Evolutionary conservation across 2,888 invertebrate genomes (phyloP), one percentile per base, ranked within the genome.

Genomic region (Anticlea derivata): DNA sequence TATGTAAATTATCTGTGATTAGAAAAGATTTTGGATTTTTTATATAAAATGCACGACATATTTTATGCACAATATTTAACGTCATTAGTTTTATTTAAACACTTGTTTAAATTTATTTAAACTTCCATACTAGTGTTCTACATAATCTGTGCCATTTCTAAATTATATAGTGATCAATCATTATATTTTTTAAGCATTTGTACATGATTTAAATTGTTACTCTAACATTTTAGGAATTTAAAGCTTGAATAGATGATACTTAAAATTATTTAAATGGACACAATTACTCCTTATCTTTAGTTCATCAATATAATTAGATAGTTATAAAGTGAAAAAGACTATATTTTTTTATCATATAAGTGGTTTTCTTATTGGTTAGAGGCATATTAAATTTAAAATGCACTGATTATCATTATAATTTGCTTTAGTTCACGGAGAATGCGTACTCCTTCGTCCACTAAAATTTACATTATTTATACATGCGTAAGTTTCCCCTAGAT

Each of bases 101-200:
- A 38, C 10, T 49, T 33, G 38, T 47, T 41, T 35, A 11, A 45
- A 27, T 22, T 48, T 49, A 35, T 35, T 44, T 30, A 40, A 47
- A 48, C 56, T 54, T 58, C 56, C 54, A 55, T 68, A 63, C 56
- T 65, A 66, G 63, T 50, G 58, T 66, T 67, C 60, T 66, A 67
- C 44, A 67, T 64, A 57, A 59, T 63, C 58, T 65, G 80, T 80
- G 80, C 80, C 80, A 80, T 80, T 73, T 66, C 64, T 63, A 65
- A 65, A 69, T 62, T 71, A 65, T n/a, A n/a, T n/a, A 67, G 60
- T 30, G 40, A 56, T 30, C 30, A 33, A 65, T 59, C 37, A 45
- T 55, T 54, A 46, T 46, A 27, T 46, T 55, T 47, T 58, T 35
- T 55, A 51, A 54, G 48, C 29, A 48, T 41, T 54, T 52, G 46